A percentile compares a stretch with the other conserved stretches of the same genome.
phyloP scores from a whole-genome alignment of 2,888 invertebrate species.

The Thereva unica region DNA sequence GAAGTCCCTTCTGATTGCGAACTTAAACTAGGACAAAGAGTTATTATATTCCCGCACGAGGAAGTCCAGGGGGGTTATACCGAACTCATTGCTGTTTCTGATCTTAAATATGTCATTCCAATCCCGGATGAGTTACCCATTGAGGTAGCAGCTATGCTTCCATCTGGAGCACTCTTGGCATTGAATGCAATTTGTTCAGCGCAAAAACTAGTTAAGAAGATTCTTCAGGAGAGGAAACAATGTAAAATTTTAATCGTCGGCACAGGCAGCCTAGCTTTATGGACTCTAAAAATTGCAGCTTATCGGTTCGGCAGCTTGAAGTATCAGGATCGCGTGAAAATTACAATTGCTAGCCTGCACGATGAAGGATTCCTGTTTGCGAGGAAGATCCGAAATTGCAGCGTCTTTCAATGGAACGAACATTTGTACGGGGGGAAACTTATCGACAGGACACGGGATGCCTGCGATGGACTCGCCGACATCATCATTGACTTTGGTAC shows the following conservation, averaged over 20 bases:
- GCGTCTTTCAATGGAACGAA: conserved; percentile 93
- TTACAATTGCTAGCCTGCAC: conserved; percentile 84
- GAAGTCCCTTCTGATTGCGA: conserved; percentile 65
- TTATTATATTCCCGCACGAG: conserved; percentile 84
- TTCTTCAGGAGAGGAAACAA: conserved; percentile 68
- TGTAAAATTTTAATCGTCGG: conserved; percentile 90
- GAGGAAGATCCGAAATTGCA: conserved; percentile 77
- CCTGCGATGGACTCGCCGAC: conserved; percentile 87
- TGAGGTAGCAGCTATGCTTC: conserved; percentile 91
- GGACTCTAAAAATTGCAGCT: conserved; percentile 87
- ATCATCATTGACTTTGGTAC: conserved; percentile 94
- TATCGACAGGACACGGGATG: conserved; percentile 89
- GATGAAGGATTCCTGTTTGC: conserved; percentile 81
- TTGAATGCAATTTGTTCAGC: conserved; percentile 86
- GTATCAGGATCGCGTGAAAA: conserved; percentile 69
- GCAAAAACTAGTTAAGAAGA: conserved; percentile 69
- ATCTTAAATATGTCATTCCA: conserved; percentile 82
- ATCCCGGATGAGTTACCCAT: conserved; percentile 79
- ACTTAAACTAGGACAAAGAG: conserved; percentile 72
- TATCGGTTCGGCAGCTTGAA: conserved; percentile 74
- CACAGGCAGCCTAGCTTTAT: conserved; percentile 89
- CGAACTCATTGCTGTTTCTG: conserved; percentile 88
- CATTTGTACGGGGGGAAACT: conserved; percentile 90
- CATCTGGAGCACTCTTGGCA: conserved; percentile 88
- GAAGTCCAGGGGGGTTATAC: conserved; percentile 87